phyloP scores from a whole-genome alignment of 30 jellyfish, hydroid and myxozoan genomes.

The Turritopsis rubra region DNA sequence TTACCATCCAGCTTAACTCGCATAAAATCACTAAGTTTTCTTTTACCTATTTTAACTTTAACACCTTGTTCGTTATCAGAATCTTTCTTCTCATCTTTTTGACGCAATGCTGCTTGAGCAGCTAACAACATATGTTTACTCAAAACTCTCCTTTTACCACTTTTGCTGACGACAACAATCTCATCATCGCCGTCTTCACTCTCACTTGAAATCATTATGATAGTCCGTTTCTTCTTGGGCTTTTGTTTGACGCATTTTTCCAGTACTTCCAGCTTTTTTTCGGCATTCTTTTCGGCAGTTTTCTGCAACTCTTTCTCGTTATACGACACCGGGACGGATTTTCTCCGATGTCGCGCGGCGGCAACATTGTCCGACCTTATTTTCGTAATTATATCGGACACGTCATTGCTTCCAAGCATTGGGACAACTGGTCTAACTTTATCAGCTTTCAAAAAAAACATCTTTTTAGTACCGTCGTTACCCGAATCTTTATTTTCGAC shows the following conservation, averaged over 20 bases:
- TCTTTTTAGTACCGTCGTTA: not conserved
- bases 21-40: conserved; percentile 1
- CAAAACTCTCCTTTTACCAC: conserved; percentile 20
- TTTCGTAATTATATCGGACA: conserved; percentile 7
- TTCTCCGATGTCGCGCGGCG: not conserved
- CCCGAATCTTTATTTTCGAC: not conserved
- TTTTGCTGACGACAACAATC: conserved; percentile 24
- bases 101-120: not conserved
- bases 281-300: not conserved
- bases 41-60: not conserved
- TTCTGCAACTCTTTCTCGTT: not conserved
- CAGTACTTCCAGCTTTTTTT: not conserved
- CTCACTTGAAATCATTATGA: conserved; percentile 28
- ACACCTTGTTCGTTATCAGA: not conserved
- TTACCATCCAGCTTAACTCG: not conserved
- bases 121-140: conserved; percentile 14
- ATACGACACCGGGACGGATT: not conserved
- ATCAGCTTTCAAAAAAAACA: not conserved
- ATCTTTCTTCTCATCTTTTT: not conserved
- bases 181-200: conserved; percentile 13
- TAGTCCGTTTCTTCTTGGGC: conserved; percentile 20
- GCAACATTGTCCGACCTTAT: not conserved
- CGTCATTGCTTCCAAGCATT: not conserved
- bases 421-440: not conserved
- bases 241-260: not conserved